Evolutionary conservation across 2,888 invertebrate species (phyloP).

Genomic region (Sarcophaga variegata): DNA sequence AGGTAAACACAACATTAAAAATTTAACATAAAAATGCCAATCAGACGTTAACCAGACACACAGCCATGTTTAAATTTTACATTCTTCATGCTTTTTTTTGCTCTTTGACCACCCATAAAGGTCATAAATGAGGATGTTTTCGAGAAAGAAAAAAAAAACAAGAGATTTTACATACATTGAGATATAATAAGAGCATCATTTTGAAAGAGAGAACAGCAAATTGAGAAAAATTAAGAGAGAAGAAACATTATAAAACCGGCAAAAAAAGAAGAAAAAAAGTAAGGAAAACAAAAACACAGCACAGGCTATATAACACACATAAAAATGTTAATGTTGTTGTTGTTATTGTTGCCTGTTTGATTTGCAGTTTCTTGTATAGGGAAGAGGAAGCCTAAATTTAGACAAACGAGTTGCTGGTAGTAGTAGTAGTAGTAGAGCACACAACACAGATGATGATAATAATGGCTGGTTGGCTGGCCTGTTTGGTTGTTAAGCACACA

Average conservation of each 20-base stretch:
- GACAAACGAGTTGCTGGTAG: slow-evolving; percentile 54
- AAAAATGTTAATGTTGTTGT: neutral
- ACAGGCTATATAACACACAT: neutral
- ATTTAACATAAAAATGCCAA: slow-evolving; percentile 19
- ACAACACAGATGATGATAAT: neutral
- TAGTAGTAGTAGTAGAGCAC: neutral
- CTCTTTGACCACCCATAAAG: slow-evolving; percentile 61
- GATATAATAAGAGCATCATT: neutral
- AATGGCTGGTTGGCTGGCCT: neutral
- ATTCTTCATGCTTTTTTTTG: neutral
- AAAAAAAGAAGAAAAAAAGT: neutral
- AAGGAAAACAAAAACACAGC: neutral
- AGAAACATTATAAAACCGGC: neutral
- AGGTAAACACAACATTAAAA: slow-evolving; percentile 1
- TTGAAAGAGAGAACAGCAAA: neutral
- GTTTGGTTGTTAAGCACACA: slow-evolving; percentile 38
- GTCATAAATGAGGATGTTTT: slow-evolving; percentile 50
- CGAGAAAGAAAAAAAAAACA: neutral
- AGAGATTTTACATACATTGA: too few relatives aligned
- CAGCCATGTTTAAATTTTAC: neutral
- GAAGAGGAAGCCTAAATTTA: slow-evolving; percentile 68
- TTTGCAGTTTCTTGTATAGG: slow-evolving; percentile 29
- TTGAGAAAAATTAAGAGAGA: neutral
- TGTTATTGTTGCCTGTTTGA: too few relatives aligned
- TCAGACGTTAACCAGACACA: slow-evolving; percentile 60